Percentiles rank a stretch among this genome's conserved stretches.
Evolutionary conservation across 1,140 invertebrate genomes (phyloP).

Genomic region (Ectropis grisescens): DNA sequence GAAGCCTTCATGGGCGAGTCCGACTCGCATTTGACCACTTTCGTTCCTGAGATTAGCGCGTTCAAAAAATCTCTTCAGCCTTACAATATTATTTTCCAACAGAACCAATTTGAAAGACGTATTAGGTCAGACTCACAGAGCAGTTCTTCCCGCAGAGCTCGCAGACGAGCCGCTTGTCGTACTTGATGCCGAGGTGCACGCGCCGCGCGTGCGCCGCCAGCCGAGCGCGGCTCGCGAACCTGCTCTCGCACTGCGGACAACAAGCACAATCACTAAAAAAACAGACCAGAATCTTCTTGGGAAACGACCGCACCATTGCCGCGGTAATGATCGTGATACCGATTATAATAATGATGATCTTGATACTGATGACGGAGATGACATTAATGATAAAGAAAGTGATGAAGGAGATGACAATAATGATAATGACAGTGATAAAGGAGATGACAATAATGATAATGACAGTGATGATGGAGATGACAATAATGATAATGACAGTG

Average conservation of each 20-base stretch:
- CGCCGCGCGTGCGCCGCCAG: constrained; percentile 31
- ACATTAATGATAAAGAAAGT: background rate
- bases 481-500: too few species aligned
- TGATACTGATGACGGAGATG: too few species aligned
- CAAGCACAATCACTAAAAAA: constrained; percentile 4
- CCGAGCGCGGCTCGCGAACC: constrained; percentile 21
- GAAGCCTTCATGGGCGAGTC: too few species aligned
- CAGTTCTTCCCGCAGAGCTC: constrained; percentile 44
- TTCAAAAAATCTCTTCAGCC: too few species aligned
- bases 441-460: too few species aligned
- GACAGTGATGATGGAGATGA: too few species aligned
- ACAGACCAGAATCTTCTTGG: background rate
- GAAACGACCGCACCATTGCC: background rate
- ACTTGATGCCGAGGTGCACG: constrained; percentile 35
- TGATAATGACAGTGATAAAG: background rate
- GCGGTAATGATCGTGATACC: background rate
- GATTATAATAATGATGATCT: too few species aligned
- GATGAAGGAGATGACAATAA: background rate
- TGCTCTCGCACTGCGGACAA: constrained; percentile 25
- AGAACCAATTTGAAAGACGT: too few species aligned
- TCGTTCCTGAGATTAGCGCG: too few species aligned
- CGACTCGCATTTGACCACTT: too few species aligned
- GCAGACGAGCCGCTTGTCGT: constrained; percentile 43
- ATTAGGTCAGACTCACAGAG: constrained; percentile 43
- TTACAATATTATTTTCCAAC: too few species aligned